Evolutionary conservation across 2,797 vertebrate species (phyloP).

Genomic region (Danio jaintianensis): DNA sequence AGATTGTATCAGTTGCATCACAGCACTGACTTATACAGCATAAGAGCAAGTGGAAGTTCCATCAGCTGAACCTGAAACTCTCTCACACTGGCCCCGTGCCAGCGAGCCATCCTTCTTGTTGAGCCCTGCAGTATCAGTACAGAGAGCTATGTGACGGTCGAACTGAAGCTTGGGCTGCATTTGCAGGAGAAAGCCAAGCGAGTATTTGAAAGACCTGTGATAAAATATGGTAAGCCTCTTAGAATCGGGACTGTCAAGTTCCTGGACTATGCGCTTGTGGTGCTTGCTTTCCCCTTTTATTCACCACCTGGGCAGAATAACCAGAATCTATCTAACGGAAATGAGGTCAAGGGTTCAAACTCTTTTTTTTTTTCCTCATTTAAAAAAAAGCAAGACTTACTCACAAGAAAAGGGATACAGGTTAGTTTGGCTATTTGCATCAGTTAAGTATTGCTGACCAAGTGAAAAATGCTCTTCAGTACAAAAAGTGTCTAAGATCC

Average conservation of each 20-base stretch:
- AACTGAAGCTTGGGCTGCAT: constrained; percentile 27
- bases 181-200: constrained; percentile 2
- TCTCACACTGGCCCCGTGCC: constrained; percentile 1
- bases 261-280: constrained; percentile 13
- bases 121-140: constrained; percentile 1
- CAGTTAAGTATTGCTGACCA: background rate
- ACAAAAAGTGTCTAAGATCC: constrained; percentile 3
- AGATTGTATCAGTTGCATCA: background rate
- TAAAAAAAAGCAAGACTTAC: background rate
- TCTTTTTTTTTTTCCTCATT: constrained; percentile 5
- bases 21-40: background rate
- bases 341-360: background rate
- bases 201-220: constrained; percentile 23
- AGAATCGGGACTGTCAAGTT: constrained; percentile 40
- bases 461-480: constrained; percentile 6
- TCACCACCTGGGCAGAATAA: background rate
- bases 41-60: background rate
- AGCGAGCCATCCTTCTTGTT: constrained; percentile 10
- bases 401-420: background rate
- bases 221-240: constrained; percentile 51
- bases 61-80: background rate
- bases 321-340: constrained; percentile 2
- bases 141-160: constrained; percentile 19
- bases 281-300: constrained; percentile 1
- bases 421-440: constrained; percentile 6